Base-by-base conservation (phyloP, 2,888 invertebrate species). In the Fabriciana adippe region DNA sequence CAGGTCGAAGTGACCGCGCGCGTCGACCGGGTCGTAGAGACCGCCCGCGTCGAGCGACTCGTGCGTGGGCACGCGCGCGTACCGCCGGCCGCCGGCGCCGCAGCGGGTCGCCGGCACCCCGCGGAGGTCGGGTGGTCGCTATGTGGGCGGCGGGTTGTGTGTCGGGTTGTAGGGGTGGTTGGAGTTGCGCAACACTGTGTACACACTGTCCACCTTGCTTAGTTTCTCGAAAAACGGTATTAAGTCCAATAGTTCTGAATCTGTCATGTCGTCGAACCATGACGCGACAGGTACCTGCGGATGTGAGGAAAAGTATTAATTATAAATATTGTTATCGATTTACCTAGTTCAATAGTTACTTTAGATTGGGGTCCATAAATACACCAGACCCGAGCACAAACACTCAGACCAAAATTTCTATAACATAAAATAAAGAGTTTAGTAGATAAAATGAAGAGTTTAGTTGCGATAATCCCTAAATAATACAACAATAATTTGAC, bases 201-300 rank as follows among this genome's bases (percentile, higher is more conserved):
- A 99, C 77, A 99, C 98, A 94, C 98, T 98, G 92, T 99, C 98
- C 86, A 98, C 97, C 93, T 96, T 97, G 93, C 98, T 97, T 79
- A 99, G 94, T 89, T 97, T 97, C 93, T 99, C 99, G 92, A 99
- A 98, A 92, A 99, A 97, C 79, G 99, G 99, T 90, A 99, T 97
- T 87, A 99, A 94, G 93, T 99, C 99, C 84, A 98, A 94, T 76
- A 99, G 95, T 93, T 99, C 99, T 72, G 97, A 97, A 93, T 99
- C 99, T 83, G 96, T 96, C 95, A 97, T 97, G 93, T 99, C 99
- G 93, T 99, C 99, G 93, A 99, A 99, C 99, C 99, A 99, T 76
- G 99, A 99, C 86, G 98, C 97, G 76, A 99, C 99, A 85, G 99
- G 99, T 89, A 99, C 98, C 97, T 97, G 88, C 1, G 13, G 14